Evolutionary conservation across 2,797 vertebrate genomes (phyloP).

Genomic region (Ctenopoma kingsleyae): DNA sequence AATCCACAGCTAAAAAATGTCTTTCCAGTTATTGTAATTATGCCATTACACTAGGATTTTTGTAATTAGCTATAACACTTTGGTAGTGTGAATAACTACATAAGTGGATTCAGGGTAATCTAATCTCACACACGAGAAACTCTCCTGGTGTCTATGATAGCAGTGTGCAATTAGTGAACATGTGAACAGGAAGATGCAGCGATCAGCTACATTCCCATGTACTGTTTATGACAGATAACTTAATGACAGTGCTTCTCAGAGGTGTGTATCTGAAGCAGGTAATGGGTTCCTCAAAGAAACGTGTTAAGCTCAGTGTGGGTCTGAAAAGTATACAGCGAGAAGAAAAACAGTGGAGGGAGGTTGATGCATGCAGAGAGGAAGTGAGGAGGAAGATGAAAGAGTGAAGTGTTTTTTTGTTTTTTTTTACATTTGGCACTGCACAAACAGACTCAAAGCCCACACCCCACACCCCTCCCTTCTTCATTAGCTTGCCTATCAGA

Average conservation of each 20-base stretch:
- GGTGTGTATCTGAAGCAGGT: too few species aligned
- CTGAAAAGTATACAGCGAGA: not conserved
- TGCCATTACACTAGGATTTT: not conserved
- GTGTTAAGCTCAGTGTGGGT: not conserved
- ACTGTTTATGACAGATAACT: not conserved
- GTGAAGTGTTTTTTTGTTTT: not conserved
- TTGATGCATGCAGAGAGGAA: conserved; percentile 17
- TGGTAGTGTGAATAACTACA: too few species aligned
- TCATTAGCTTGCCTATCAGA: conserved; percentile 54
- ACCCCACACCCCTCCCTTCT: conserved; percentile 7
- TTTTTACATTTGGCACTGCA: not conserved
- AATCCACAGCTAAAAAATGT: not conserved
- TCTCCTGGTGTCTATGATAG: not conserved
- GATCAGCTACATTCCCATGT: not conserved
- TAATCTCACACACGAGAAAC: not conserved
- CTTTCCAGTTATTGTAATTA: not conserved
- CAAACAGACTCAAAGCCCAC: not conserved
- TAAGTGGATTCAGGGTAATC: not conserved
- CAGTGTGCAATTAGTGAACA: not conserved
- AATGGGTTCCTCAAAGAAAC: too few species aligned
- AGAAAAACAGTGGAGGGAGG: conserved; percentile 4
- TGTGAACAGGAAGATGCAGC: not conserved
- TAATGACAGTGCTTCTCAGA: not conserved
- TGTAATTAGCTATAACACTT: too few species aligned
- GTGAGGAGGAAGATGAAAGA: conserved; percentile 17